These are phyloP conservation scores for Enoplosus armatus DNA, from an alignment of 2,797 vertebrate genomes.

Conservation along the genomic window DNA sequence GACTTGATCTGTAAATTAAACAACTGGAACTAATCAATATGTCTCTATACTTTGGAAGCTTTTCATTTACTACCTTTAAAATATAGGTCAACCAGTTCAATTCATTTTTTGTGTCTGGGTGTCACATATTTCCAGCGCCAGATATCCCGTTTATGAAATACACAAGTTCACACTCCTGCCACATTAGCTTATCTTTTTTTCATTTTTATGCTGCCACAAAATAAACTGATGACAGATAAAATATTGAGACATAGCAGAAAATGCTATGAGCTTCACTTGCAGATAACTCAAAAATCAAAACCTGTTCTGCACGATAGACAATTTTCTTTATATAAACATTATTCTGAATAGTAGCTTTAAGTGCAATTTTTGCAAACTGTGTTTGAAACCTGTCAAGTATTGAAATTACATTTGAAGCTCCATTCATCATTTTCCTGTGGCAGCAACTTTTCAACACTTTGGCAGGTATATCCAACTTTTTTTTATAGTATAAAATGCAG, in stretches of 20 bases:
- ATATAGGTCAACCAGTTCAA: not conserved
- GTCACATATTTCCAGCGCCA: not conserved
- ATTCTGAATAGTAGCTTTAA: slow-evolving; percentile 34
- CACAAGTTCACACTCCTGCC: slow-evolving; percentile 24
- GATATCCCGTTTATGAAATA: slow-evolving; percentile 14
- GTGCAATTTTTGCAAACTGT: slow-evolving; percentile 43
- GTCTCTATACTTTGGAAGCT: not conserved
- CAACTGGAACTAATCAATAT: not conserved
- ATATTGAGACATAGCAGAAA: slow-evolving; percentile 18
- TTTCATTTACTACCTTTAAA: slow-evolving; percentile 1
- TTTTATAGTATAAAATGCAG: slow-evolving; percentile 30
- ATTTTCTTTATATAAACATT: slow-evolving; percentile 7
- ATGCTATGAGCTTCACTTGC: not conserved
- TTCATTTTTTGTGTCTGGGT: not conserved
- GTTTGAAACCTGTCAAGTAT: slow-evolving; percentile 48
- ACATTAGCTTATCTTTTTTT: slow-evolving; percentile 25
- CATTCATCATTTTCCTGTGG: slow-evolving; percentile 40
- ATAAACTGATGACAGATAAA: slow-evolving; percentile 10
- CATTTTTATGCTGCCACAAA: slow-evolving; percentile 22
- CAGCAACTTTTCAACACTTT: slow-evolving; percentile 52
- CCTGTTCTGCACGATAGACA: slow-evolving; percentile 22
- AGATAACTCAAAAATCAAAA: slow-evolving; percentile 40
- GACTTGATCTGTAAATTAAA: not conserved
- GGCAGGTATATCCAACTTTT: slow-evolving; percentile 33
- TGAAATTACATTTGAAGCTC: slow-evolving; percentile 45